phyloP scores from a whole-genome alignment of 2,797 vertebrate species.

The Alca torda region DNA sequence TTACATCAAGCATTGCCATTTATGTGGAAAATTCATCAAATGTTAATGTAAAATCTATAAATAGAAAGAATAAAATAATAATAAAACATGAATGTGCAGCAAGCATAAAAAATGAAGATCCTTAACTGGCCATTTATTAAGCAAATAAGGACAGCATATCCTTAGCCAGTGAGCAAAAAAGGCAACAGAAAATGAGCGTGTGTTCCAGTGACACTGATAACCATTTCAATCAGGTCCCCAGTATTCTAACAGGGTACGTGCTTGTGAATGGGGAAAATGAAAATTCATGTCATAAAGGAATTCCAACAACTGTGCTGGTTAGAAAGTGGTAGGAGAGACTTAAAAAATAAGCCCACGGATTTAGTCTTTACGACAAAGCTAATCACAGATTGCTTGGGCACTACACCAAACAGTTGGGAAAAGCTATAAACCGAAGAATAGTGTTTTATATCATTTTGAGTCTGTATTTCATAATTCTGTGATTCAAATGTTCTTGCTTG shows the following conservation, averaged over 20 bases:
- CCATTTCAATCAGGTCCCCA: slow-evolving; percentile 1
- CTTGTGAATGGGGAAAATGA: slow-evolving; percentile 3
- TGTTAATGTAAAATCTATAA: slow-evolving; percentile 65
- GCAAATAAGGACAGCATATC: slow-evolving; percentile 38
- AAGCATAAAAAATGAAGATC: slow-evolving; percentile 59
- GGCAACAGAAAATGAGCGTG: slow-evolving; percentile 11
- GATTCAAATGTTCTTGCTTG: background rate
- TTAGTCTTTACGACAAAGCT: slow-evolving; percentile 16
- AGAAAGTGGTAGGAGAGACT: background rate
- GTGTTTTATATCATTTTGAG: background rate
- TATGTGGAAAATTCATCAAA: slow-evolving; percentile 63
- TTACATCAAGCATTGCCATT: slow-evolving; percentile 50
- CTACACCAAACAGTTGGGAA: slow-evolving; percentile 12
- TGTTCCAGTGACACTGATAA: slow-evolving; percentile 13
- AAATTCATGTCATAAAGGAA: slow-evolving; percentile 35
- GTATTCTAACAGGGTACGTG: background rate
- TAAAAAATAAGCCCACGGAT: background rate
- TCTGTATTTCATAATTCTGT: background rate
- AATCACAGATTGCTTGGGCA: slow-evolving; percentile 25
- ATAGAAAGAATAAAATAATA: slow-evolving; percentile 67
- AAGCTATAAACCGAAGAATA: background rate
- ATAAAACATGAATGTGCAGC: slow-evolving; percentile 48
- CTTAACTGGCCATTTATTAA: slow-evolving; percentile 63
- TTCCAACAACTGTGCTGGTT: background rate
- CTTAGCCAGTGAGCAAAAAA: slow-evolving; percentile 13